A percentile compares a stretch with the other conserved stretches of the same genome.
Evolutionary conservation across 2,797 vertebrate species (phyloP).

Genomic region (Sebastes oblongus): DNA sequence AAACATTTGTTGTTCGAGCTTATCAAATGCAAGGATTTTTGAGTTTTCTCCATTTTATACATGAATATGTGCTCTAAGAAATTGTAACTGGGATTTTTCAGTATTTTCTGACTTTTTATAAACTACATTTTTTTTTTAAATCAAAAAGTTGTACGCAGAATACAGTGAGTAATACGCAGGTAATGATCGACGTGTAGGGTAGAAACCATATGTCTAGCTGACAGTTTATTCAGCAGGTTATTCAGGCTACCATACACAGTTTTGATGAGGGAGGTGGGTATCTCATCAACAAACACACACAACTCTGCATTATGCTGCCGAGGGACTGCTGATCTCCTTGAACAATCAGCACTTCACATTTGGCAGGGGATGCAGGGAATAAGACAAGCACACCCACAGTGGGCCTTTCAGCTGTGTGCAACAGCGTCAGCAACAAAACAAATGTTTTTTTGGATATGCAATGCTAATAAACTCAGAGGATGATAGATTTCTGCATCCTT

Average conservation of each 20-base stretch:
- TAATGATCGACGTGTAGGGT: not conserved
- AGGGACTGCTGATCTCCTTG: slow-evolving; percentile 55
- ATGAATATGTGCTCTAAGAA: not conserved
- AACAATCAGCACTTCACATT: slow-evolving; percentile 70
- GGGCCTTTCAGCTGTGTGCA: slow-evolving; percentile 56
- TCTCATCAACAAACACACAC: slow-evolving; percentile 15
- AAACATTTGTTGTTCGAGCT: not conserved
- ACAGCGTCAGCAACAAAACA: slow-evolving; percentile 58
- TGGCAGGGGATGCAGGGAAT: slow-evolving; percentile 62
- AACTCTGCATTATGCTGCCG: slow-evolving; percentile 11
- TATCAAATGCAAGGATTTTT: not conserved
- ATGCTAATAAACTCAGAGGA: slow-evolving; percentile 76
- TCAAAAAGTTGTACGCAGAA: not conserved
- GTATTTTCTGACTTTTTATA: not conserved
- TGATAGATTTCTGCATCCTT: slow-evolving; percentile 75
- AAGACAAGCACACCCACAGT: slow-evolving; percentile 39
- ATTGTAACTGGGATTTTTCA: not conserved
- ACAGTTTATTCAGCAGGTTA: not conserved
- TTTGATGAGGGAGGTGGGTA: not conserved
- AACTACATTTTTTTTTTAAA: not conserved
- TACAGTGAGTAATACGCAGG: not conserved
- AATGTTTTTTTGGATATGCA: slow-evolving; percentile 68
- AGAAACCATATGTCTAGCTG: not conserved
- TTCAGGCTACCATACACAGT: not conserved
- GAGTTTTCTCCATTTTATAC: not conserved